phyloP scores from a whole-genome alignment of 2,113 vertebrate species.

The Pedetes capensis region DNA sequence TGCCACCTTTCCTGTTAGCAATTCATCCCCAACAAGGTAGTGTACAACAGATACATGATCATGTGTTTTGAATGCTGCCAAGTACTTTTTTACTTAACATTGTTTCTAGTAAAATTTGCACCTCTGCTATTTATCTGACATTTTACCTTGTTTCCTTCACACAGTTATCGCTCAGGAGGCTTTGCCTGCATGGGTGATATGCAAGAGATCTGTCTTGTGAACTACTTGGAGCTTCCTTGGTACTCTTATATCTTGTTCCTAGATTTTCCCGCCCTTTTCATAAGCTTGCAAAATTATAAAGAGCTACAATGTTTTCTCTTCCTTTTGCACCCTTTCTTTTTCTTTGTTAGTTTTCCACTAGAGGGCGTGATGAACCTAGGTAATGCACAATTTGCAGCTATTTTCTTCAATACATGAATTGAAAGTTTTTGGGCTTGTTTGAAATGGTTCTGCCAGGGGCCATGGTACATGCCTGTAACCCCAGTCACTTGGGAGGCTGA shows the following conservation, averaged over 20 bases:
- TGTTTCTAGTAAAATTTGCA: neutral
- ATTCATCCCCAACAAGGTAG: neutral
- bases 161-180: neutral
- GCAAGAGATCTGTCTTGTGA: rapidly evolving
- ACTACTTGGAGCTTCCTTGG: neutral
- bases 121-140: neutral
- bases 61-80: neutral
- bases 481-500: too few species aligned
- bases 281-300: neutral
- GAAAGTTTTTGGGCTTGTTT: neutral
- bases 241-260: neutral
- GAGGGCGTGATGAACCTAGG: conserved; percentile 61
- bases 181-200: neutral
- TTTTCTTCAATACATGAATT: neutral
- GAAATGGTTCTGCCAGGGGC: too few species aligned
- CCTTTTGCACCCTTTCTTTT: neutral
- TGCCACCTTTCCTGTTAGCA: neutral
- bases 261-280: neutral
- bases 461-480: too few species aligned
- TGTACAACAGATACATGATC: neutral
- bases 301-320: neutral
- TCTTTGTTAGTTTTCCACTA: conserved; percentile 39
- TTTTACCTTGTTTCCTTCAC: neutral
- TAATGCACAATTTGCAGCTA: neutral
- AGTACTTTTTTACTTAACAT: neutral